Evolutionary conservation across 2,797 vertebrate species (phyloP).

Genomic region (Mus spretus): DNA sequence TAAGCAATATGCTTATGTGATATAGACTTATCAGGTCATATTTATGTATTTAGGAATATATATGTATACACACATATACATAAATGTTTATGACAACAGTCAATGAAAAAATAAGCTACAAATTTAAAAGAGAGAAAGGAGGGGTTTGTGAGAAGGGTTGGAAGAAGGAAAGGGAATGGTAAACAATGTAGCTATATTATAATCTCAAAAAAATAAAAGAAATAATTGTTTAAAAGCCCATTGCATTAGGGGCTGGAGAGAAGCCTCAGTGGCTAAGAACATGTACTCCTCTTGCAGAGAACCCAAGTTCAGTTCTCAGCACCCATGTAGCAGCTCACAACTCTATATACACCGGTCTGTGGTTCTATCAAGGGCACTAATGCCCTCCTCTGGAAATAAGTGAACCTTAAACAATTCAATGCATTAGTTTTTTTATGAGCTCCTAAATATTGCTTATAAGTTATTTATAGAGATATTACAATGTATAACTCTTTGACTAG

Average conservation of each 20-base stretch:
- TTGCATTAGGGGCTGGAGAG: background rate
- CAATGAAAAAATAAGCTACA: background rate
- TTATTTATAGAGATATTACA: background rate
- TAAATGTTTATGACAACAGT: background rate
- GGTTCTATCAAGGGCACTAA: too few species aligned
- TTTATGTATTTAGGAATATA: background rate
- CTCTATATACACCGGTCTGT: background rate
- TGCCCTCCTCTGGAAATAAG: background rate
- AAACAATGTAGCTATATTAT: background rate
- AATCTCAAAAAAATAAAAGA: background rate
- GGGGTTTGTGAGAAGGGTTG: background rate
- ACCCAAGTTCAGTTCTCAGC: background rate
- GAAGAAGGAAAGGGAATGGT: background rate
- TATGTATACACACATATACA: background rate
- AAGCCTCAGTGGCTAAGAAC: too few species aligned
- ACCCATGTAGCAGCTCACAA: background rate
- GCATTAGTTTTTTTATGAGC: background rate
- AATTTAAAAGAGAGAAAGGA: background rate
- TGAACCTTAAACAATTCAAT: background rate
- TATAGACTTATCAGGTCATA: background rate
- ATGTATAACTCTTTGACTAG: background rate
- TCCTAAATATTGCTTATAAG: background rate
- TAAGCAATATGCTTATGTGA: too few species aligned
- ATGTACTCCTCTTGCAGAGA: background rate
- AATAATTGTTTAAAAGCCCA: background rate